Base-by-base conservation (phyloP, 35 echinoderm and acorn worm species). In the Lytechinus pictus region DNA sequence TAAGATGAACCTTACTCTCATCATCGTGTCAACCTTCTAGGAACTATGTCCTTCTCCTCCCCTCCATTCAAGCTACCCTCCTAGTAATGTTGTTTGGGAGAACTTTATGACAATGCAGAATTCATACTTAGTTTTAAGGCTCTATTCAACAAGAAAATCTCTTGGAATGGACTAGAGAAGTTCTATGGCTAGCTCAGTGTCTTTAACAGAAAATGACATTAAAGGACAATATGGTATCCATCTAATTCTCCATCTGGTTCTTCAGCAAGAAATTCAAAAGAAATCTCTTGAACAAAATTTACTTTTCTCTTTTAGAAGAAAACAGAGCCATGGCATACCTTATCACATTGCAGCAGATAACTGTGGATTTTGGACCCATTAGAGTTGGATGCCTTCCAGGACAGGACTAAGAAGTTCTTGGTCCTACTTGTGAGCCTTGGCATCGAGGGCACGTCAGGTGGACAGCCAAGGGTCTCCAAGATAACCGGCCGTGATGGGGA, bases 321-420 rank as follows among this genome's bases (percentile, higher is more conserved):
- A 44, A 44, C 33, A 44, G 33, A 79, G 1, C 19, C 19, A n/a
- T 54, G 11, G 29, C 87, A 95, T 94, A 99, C 98, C 98, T 96
- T 99, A 55, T 99, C 97, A 95, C 96, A 97, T 90, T 99, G 97
- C 57, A 99, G 95, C n/a, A 96, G 94, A 93, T 97, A 99, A 92
- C 94, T 96, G 61, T 96, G 96, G 87, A 99, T 99, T n/a, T 95
- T 97, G 57, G 97, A 95, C 12, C 98, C 98, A 72, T 99, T 99
- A 57, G 96, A 95, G 72, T 94, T 89, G 14, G 98, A 97, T 9
- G 98, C 94, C 33, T 96, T 97, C 98, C 98, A 99, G 55, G 96
- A 96, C 14, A 99, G 86, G 9, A 96, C 14, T 86, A 99, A 53
- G 56, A 54, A 94, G 87, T 97, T 99, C 94, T 99, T 99, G 53